Conservation (phyloP, 2,888 invertebrate species). For the Neoitamus cyanurus region DNA sequence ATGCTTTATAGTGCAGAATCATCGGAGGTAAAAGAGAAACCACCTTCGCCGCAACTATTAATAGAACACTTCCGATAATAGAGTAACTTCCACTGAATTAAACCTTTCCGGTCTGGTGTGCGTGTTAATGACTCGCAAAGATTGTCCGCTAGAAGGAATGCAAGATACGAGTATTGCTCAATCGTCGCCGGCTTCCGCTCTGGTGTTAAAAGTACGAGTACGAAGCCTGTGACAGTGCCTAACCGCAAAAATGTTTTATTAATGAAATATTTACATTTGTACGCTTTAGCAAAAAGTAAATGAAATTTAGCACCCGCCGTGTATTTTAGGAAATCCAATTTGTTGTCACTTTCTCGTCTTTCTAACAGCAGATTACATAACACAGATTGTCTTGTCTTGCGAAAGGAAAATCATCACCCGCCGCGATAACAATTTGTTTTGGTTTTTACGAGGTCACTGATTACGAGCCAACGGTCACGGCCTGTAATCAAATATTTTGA, state of each 20-base stretch:
- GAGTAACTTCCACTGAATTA: background rate
- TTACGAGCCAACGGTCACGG: background rate
- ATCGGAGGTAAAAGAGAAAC: background rate
- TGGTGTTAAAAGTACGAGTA: background rate
- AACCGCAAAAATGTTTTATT: background rate
- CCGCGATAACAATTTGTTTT: background rate
- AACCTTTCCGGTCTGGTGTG: background rate
- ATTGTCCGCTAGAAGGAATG: background rate
- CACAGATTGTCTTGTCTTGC: background rate
- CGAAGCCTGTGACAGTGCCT: background rate
- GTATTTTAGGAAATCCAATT: background rate
- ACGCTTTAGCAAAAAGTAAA: background rate
- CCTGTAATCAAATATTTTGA: background rate
- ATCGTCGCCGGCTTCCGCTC: background rate
- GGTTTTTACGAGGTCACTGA: background rate
- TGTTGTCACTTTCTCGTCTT: background rate
- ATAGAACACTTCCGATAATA: background rate
- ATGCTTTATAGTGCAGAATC: background rate
- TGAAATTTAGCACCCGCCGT: background rate
- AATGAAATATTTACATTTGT: background rate
- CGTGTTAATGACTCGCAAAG: background rate
- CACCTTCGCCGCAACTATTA: background rate
- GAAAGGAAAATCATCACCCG: background rate
- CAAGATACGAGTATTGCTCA: background rate
- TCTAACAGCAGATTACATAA: background rate